phyloP scores from a whole-genome alignment of 2,888 invertebrate species.

The Spilosoma lubricipeda region DNA sequence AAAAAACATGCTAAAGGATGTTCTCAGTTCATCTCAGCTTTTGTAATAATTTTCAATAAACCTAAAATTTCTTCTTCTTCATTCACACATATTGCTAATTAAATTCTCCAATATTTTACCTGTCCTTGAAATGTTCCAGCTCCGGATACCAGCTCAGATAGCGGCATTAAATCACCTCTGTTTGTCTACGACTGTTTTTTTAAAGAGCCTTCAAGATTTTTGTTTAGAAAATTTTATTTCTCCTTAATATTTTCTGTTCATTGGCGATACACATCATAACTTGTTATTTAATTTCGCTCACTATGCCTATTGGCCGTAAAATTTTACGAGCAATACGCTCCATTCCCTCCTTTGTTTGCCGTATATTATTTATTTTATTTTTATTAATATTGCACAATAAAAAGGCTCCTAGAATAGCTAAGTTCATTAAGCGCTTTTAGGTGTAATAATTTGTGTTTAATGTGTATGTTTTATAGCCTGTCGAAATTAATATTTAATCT shows the following conservation, averaged over 20 bases:
- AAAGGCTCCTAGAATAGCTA: conserved; percentile 42
- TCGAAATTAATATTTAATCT: conserved; percentile 21
- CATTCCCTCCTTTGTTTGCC: conserved; percentile 45
- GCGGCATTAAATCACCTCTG: neutral
- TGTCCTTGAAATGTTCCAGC: neutral
- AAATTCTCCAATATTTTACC: neutral
- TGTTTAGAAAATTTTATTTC: neutral
- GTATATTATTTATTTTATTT: conserved; percentile 54
- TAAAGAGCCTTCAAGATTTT: neutral
- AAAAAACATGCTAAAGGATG: too few species aligned
- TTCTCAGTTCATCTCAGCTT: too few species aligned
- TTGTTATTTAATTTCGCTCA: conserved; percentile 48
- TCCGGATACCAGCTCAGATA: too few species aligned
- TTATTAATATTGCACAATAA: conserved; percentile 55
- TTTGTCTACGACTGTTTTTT: neutral
- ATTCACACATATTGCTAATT: neutral
- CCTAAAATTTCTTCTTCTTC: neutral
- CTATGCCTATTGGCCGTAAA: conserved; percentile 46
- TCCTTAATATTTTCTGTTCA: neutral
- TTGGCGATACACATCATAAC: conserved; percentile 20
- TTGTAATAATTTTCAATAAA: neutral
- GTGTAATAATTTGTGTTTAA: conserved; percentile 52
- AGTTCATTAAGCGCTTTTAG: conserved; percentile 52
- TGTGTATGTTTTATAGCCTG: conserved; percentile 33
- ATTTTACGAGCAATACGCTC: conserved; percentile 46